A percentile compares a stretch with the other conserved stretches of the same genome.
Evolutionary conservation across 2,113 vertebrate genomes (phyloP).

Genomic region (Chrysochloris asiatica): DNA sequence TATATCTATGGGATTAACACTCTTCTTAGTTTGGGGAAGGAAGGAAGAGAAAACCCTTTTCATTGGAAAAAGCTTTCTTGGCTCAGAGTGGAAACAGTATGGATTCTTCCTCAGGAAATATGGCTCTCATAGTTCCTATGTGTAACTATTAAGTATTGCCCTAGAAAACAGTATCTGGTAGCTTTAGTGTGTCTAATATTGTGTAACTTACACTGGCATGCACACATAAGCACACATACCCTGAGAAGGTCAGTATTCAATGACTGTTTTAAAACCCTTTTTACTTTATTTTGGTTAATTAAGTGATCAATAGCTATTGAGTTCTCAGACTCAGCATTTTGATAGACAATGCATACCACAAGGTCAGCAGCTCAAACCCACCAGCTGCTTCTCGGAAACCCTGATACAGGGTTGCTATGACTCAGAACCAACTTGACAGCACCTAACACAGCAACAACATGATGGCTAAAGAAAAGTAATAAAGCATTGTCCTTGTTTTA

Average conservation of each 20-base stretch:
- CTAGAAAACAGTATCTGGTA: not conserved
- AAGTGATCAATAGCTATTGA: not conserved
- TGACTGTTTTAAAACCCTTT: not conserved
- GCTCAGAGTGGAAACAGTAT: not conserved
- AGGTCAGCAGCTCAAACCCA: too few species aligned
- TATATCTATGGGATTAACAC: not conserved
- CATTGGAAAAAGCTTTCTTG: not conserved
- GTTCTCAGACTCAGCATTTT: not conserved
- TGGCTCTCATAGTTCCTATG: not conserved
- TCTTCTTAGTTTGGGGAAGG: not conserved
- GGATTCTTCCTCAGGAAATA: not conserved
- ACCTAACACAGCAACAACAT: too few species aligned
- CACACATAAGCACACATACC: not conserved
- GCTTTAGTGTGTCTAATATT: not conserved
- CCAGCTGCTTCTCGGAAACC: too few species aligned
- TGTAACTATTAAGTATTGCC: not conserved
- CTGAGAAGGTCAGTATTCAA: not conserved
- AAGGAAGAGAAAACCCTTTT: not conserved
- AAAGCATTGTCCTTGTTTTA: not conserved
- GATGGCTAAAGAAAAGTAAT: not conserved
- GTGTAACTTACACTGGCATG: not conserved
- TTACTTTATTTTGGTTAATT: slow-evolving; percentile 16
- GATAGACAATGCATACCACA: not conserved
- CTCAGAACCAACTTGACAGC: too few species aligned
- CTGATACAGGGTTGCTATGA: too few species aligned